Percentiles rank a stretch among this genome's conserved stretches.
Evolutionary conservation across 2,113 vertebrate species (phyloP).

Genomic region (Monopterus albus): DNA sequence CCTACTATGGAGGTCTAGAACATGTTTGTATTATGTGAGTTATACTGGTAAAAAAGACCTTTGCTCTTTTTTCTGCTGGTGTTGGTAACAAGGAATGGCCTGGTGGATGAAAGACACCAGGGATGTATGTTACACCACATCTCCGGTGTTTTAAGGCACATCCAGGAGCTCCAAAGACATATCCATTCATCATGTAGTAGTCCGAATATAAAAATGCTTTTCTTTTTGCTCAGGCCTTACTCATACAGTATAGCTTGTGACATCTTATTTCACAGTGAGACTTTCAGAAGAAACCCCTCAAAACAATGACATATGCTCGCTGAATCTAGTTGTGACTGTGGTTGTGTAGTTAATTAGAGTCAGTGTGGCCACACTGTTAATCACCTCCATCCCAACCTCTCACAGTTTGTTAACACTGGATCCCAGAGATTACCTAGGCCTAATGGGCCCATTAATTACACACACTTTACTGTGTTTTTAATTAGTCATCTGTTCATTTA

Average conservation of each 20-base stretch:
- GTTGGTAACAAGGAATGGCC: not conserved
- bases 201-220: not conserved
- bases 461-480: conserved; percentile 71
- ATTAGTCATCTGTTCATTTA: conserved; percentile 68
- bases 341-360: conserved; percentile 70
- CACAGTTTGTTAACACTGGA: conserved; percentile 79
- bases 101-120: conserved; percentile 4
- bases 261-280: conserved; percentile 2
- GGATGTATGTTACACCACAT: conserved; percentile 9
- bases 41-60: conserved; percentile 8
- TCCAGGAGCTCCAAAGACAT: not conserved
- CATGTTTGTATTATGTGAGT: conserved; percentile 15
- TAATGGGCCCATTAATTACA: conserved; percentile 81
- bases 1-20: not conserved
- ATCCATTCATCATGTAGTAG: not conserved
- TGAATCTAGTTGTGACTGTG: conserved; percentile 64
- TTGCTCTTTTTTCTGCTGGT: conserved; percentile 6
- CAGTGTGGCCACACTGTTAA: conserved; percentile 65
- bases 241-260: not conserved
- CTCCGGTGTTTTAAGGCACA: not conserved
- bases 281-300: not conserved
- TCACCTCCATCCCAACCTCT: conserved; percentile 60
- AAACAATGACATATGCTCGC: conserved; percentile 67
- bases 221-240: not conserved
- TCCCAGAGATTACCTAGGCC: conserved; percentile 67